A percentile compares a stretch with the other conserved stretches of the same genome.
Evolutionary conservation across 2,888 invertebrate species (phyloP).

Genomic region (Pachymerium ferrugineum): DNA sequence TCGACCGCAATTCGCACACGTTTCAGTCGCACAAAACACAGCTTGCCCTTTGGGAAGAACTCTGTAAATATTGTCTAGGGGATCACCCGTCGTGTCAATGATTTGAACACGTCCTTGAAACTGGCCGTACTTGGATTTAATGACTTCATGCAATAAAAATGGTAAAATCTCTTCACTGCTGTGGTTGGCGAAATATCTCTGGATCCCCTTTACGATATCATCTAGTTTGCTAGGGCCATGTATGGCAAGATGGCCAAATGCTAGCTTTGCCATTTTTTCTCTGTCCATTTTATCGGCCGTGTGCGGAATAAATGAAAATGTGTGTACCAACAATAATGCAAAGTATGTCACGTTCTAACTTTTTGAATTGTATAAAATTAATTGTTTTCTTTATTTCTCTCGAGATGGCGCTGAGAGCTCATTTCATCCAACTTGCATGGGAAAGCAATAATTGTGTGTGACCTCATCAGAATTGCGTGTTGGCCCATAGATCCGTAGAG

Average conservation of each 20-base stretch:
- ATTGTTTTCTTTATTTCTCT: too few species aligned
- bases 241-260: background rate
- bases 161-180: background rate
- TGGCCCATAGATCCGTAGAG: background rate
- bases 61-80: background rate
- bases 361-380: too few species aligned
- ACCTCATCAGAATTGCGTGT: slow-evolving; percentile 22
- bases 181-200: background rate
- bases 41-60: background rate
- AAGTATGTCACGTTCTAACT: too few species aligned
- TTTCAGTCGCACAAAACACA: background rate
- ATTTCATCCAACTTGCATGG: background rate
- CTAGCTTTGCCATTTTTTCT: background rate
- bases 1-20: background rate
- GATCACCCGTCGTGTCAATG: background rate
- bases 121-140: background rate
- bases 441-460: background rate
- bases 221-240: background rate
- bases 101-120: background rate
- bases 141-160: background rate
- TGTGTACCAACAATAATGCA: too few species aligned
- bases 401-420: too few species aligned
- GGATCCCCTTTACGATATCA: background rate
- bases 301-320: background rate
- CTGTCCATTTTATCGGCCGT: background rate